A percentile compares a stretch with the other conserved stretches of the same genome.
Conservation (phyloP, 2,888 invertebrate genomes). For the Drosophila seclusa region DNA sequence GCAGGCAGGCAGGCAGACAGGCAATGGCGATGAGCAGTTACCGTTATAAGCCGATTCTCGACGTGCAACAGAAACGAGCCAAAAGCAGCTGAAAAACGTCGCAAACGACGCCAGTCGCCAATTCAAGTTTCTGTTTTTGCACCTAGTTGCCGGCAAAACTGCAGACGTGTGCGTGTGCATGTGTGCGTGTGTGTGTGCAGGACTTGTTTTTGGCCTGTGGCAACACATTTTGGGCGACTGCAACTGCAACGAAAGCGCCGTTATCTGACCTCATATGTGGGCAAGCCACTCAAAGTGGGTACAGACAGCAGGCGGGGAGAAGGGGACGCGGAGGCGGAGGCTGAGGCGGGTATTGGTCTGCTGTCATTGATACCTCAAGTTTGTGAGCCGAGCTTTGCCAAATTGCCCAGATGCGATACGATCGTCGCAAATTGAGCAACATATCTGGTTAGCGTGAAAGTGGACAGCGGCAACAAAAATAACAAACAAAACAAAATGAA, state of each 20-base stretch:
- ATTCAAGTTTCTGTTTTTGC: conserved; percentile 37
- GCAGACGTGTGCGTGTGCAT: conserved; percentile 16
- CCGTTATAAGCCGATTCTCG: conserved; percentile 53
- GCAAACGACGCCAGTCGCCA: neutral
- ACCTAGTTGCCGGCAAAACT: conserved; percentile 33
- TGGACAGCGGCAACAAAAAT: conserved; percentile 46
- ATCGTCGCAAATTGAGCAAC: conserved; percentile 54
- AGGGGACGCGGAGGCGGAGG: neutral
- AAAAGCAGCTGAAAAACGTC: conserved; percentile 48
- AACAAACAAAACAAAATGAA: conserved; percentile 2
- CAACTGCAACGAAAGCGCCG: conserved; percentile 56
- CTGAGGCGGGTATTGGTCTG: neutral
- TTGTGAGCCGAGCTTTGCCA: conserved; percentile 43
- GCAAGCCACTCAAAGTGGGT: conserved; percentile 33
- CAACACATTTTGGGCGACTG: conserved; percentile 45
- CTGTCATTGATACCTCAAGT: conserved; percentile 58
- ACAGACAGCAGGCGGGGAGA: neutral
- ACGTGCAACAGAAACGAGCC: conserved; percentile 25
- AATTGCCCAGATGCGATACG: conserved; percentile 53
- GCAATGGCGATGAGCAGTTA: conserved; percentile 58
- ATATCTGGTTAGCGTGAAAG: conserved; percentile 60
- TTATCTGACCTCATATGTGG: conserved; percentile 74
- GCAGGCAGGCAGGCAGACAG: conserved; percentile 6
- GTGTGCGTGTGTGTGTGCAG: conserved; percentile 26
- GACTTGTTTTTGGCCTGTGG: conserved; percentile 70